Conservation (phyloP, 2,797 vertebrate species). For the Pseudopleuronectes americanus region DNA sequence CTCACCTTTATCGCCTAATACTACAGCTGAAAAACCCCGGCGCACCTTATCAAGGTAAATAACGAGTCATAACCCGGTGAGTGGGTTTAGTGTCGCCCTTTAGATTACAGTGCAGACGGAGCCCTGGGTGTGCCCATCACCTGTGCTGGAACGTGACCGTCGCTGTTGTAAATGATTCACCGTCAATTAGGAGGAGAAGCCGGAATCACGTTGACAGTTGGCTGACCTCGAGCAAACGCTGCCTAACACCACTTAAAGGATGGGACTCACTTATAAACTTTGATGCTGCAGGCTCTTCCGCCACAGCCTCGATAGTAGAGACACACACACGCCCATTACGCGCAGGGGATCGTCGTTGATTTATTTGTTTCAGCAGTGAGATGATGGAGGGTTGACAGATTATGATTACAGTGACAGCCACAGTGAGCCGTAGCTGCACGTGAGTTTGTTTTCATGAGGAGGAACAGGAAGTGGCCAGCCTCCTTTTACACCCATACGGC, state of each 20-base stretch:
- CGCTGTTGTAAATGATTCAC: constrained; percentile 75
- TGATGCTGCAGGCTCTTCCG: constrained; percentile 8
- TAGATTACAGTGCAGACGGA: constrained; percentile 18
- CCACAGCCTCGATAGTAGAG: constrained; percentile 14
- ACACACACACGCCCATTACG: constrained; percentile 25
- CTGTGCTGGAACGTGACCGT: constrained; percentile 79
- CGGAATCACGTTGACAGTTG: constrained; percentile 58
- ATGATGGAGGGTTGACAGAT: constrained; percentile 4
- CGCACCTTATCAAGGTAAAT: constrained; percentile 43
- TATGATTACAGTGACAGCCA: constrained; percentile 39
- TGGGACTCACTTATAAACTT: constrained; percentile 44
- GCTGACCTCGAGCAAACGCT: constrained; percentile 59
- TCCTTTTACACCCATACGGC: constrained; percentile 23
- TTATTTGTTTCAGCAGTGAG: not conserved
- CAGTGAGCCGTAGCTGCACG: constrained; percentile 70
- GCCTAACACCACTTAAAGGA: constrained; percentile 51
- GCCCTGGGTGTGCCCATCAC: constrained; percentile 67
- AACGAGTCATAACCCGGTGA: constrained; percentile 32
- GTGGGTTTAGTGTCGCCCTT: constrained; percentile 19
- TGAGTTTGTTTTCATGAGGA: constrained; percentile 84
- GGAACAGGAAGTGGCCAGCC: constrained; percentile 75
- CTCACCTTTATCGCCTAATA: constrained; percentile 16
- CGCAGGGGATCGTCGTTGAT: not conserved
- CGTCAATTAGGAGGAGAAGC: constrained; percentile 55
- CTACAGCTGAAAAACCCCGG: constrained; percentile 34